These are phyloP conservation scores for Pseudomyrmex concolor DNA, from an alignment of 1,140 invertebrate genomes.

Conservation along the genomic window DNA sequence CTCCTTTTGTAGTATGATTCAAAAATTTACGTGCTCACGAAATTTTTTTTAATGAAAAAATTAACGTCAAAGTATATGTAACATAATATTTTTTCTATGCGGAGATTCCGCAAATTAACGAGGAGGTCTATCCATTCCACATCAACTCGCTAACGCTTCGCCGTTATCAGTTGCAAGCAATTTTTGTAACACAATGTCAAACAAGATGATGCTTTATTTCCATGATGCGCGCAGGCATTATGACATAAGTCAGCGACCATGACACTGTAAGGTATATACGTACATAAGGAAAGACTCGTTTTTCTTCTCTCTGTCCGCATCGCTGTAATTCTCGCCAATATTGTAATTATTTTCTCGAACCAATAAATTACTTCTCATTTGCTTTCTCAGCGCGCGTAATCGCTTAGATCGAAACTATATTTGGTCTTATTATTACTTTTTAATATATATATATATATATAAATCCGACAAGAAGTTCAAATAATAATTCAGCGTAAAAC, in stretches of 20 bases:
- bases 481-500: too few species aligned
- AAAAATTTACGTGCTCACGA: neutral
- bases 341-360: constrained; percentile 41
- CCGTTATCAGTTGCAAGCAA: constrained; percentile 10
- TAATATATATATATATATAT: too few species aligned
- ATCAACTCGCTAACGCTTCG: neutral
- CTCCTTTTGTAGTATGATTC: neutral
- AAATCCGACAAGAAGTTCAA: too few species aligned
- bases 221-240: constrained; percentile 39
- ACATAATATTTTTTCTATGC: too few species aligned
- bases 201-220: constrained; percentile 37
- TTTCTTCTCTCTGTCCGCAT: constrained; percentile 68
- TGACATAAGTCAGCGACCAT: constrained; percentile 73
- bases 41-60: neutral
- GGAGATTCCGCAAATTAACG: neutral
- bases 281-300: constrained; percentile 66
- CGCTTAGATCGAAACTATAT: neutral
- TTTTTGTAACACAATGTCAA: constrained; percentile 54
- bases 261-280: constrained; percentile 73
- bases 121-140: constrained; percentile 13
- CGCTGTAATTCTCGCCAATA: constrained; percentile 58
- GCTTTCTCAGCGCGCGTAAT: neutral
- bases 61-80: neutral
- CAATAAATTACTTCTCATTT: constrained; percentile 16
- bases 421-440: neutral